Evolutionary conservation across 1,140 invertebrate species (phyloP), one percentile per base, ranked within the genome.

Genomic region (Drosophila repletoides): DNA sequence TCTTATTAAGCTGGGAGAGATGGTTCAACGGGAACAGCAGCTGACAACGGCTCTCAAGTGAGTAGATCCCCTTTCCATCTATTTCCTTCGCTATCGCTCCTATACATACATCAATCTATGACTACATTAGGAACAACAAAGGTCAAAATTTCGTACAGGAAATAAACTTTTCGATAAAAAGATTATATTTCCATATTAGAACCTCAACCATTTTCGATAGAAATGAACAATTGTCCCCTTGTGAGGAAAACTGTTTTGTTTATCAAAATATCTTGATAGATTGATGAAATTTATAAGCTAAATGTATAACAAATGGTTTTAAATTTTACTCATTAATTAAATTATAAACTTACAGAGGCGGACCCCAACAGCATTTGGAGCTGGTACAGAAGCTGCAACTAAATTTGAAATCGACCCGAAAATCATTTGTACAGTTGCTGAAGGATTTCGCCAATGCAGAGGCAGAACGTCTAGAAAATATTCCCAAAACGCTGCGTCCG

Each of bases 321-420:
- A n/a, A n/a, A n/a, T n/a, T n/a, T n/a, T n/a, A n/a, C n/a, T 38
- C 1, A 7, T 26, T 14, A 3, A 12, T 24, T 10, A 2, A 10
- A 55, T 22, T 9, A 2, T 12, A 9, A 9, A 7, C 0, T 24
- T 91, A 6, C 79, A 95, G 95, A 81, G 95, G 94, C 67, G 93
- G 93, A 51, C 92, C 95, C 28, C 89, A 86, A 1, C 92, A 93
- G 79, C 95, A 96, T 79, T 91, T 93, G 58, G 93, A 94, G 49
- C 88, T 96, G 6, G 92, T 95, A 1, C 92, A 94, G 48, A 96
- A 96, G 90, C 84, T 95, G 12, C 93, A 95, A 58, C 94, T 93
- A 77, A 93, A 93, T 64, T 55, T 93, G 0, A 93, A 95, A 92
- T 53, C 90, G 14, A 66, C 91, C 0, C 93, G 93, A 26, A 95